phyloP scores from a whole-genome alignment of 2,797 vertebrate genomes.

The Lagocephalus sceleratus region DNA sequence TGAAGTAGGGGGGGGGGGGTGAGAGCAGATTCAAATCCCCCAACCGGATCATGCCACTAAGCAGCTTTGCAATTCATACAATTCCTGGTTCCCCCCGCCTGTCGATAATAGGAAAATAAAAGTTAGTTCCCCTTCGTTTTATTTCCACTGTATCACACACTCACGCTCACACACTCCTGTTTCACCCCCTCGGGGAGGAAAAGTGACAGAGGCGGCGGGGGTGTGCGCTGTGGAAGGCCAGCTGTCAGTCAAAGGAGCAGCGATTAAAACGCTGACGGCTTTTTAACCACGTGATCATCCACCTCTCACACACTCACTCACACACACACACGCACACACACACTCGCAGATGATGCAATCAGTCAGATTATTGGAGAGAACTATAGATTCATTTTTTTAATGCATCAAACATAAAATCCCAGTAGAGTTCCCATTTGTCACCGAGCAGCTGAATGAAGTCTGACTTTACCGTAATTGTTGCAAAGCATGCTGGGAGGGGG shows the following conservation, averaged over 20 bases:
- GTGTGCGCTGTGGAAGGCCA: too few species aligned
- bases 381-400: too few species aligned
- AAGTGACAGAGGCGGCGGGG: too few species aligned
- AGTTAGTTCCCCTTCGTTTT: constrained; percentile 41
- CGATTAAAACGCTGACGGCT: too few species aligned
- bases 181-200: too few species aligned
- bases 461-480: background rate
- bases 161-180: constrained; percentile 20
- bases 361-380: too few species aligned
- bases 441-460: background rate
- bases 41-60: constrained; percentile 69
- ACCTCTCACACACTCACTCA: background rate
- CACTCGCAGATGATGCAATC: background rate
- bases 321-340: background rate
- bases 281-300: too few species aligned
- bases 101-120: constrained; percentile 54
- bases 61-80: constrained; percentile 67
- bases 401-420: too few species aligned
- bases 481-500: too few species aligned
- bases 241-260: too few species aligned
- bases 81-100: constrained; percentile 16
- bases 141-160: constrained; percentile 28
- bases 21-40: constrained; percentile 67
- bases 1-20: constrained; percentile 56
- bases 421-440: too few species aligned